Evolutionary conservation across 2,113 vertebrate species (phyloP), one percentile per base, ranked within the genome.

Genomic region (Amphiprion ocellaris): DNA sequence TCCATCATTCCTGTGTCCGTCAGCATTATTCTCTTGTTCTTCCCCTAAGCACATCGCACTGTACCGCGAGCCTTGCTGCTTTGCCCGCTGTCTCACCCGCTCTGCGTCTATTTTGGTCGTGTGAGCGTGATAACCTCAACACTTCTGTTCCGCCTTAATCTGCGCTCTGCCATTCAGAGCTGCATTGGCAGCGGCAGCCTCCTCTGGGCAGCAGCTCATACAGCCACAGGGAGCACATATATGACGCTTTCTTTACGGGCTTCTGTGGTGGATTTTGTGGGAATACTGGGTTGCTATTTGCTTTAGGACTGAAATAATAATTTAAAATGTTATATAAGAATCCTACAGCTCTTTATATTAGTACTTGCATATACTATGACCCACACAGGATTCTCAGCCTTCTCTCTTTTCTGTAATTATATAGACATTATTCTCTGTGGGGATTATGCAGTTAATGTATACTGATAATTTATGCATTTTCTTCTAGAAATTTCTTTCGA

Each of bases 61-160:
- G 80, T 64, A 87, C 81, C 59, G 82, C 53, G 26, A 87, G 91
- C 79, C 81, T 59, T 26, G 79, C 85, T 85, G 69, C 77, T 74
- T 76, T 79, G 87, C 78, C 88, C 85, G 85, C 88, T 80, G 87
- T 90, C 90, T 91, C 91, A 87, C 86, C 84, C 86, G 81, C 81
- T 85, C 89, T 81, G 82, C 46, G 49, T 93, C 93, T 95, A 95
- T 94, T 95, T 94, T 89, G 84, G 94, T 94, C 82, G 54, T 85
- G 90, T 72, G 84, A 94, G 90, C 71, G 77, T 83, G 94, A 95
- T 95, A 95, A 95, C 94, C 94, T 91, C 90, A 78, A 93, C 91
- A 84, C 88, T 89, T 92, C 84, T 89, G 90, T 81, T 93, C 91
- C 60, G 81, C 87, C 90, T 92, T 93, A 93, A 93, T 94, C 92